Evolutionary conservation across 2,113 vertebrate genomes (phyloP).

Genomic region (Dipodomys spectabilis): DNA sequence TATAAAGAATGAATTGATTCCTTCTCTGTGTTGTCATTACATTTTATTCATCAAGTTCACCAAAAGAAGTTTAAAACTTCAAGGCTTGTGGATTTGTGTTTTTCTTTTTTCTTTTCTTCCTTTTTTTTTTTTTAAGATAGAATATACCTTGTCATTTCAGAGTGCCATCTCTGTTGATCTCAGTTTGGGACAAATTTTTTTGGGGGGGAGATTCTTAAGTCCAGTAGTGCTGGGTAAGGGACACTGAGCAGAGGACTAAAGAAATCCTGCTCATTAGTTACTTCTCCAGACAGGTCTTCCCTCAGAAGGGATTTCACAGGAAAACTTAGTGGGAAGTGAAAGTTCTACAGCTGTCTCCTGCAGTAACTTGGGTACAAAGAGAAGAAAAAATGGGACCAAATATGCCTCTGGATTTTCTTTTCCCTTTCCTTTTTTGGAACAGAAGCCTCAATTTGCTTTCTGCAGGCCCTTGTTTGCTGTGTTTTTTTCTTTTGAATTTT

Average conservation of each 20-base stretch:
- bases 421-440: not conserved
- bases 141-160: not conserved
- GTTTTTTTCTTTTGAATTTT: too few species aligned
- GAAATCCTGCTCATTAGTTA: not conserved
- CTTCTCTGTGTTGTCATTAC: too few species aligned
- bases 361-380: not conserved
- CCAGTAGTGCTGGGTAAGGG: too few species aligned
- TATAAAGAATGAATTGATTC: too few species aligned
- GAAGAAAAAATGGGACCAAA: not conserved
- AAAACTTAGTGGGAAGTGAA: not conserved
- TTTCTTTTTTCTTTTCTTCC: too few species aligned
- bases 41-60: too few species aligned
- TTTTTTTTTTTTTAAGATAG: not conserved
- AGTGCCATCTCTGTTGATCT: not conserved
- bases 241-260: not conserved
- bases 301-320: not conserved
- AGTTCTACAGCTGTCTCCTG: not conserved
- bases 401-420: not conserved
- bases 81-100: not conserved
- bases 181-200: not conserved
- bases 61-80: conserved; percentile 3
- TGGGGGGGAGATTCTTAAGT: not conserved
- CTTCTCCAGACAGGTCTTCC: not conserved
- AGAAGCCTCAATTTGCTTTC: not conserved
- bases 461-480: not conserved